A percentile compares a stretch with the other conserved stretches of the same genome.
phyloP scores from a whole-genome alignment of 2,888 invertebrate species.

The Drymonia ruficornis region DNA sequence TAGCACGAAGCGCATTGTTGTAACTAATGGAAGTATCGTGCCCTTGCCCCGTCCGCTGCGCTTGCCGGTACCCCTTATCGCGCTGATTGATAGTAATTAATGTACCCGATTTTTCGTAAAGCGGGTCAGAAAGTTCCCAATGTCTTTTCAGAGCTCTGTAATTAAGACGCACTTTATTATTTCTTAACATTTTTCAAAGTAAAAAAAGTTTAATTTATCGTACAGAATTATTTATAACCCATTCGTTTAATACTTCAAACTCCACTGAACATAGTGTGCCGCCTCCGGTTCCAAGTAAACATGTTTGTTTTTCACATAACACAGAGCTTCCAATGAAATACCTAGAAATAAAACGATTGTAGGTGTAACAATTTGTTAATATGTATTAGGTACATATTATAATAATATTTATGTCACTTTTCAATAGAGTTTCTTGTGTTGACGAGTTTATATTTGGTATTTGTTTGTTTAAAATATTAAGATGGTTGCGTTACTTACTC shows the following conservation, averaged over 20 bases:
- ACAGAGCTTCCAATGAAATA: neutral
- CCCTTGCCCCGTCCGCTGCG: too few species aligned
- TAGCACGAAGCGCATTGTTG: too few species aligned
- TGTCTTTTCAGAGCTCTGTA: too few species aligned
- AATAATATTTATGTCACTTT: neutral
- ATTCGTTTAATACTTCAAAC: neutral
- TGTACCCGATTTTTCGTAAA: too few species aligned
- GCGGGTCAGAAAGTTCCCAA: too few species aligned
- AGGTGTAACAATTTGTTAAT: neutral
- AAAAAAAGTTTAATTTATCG: neutral
- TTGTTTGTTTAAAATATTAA: conserved; percentile 4
- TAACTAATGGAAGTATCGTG: too few species aligned
- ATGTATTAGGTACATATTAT: neutral
- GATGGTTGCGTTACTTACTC: neutral
- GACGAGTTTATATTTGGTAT: conserved; percentile 2
- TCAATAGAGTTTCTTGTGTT: neutral
- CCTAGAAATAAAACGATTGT: neutral
- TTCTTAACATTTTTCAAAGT: too few species aligned
- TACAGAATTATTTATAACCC: conserved; percentile 2
- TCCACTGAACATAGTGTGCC: neutral
- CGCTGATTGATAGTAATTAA: too few species aligned
- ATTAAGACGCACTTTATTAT: too few species aligned
- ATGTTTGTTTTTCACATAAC: conserved; percentile 5
- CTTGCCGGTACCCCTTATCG: too few species aligned
- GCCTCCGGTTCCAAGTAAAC: conserved; percentile 2